Conservation (phyloP, 2,888 invertebrate genomes). For the Melinaea marsaeus region DNA sequence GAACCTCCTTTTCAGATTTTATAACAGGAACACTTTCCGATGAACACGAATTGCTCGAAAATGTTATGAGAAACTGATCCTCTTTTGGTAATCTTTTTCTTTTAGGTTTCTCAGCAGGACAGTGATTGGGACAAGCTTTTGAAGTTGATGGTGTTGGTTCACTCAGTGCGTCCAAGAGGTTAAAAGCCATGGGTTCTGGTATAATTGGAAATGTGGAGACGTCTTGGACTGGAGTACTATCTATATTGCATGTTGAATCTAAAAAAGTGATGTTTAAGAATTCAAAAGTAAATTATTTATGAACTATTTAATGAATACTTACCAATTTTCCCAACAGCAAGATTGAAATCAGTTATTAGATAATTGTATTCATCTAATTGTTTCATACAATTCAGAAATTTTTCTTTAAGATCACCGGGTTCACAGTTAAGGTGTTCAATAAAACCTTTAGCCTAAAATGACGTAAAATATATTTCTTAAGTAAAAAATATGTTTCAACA, state of each 20-base stretch:
- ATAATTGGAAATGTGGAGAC: slow-evolving; percentile 25
- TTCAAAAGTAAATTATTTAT: background rate
- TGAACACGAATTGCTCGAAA: slow-evolving; percentile 59
- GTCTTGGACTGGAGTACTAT: slow-evolving; percentile 56
- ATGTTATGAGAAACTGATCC: slow-evolving; percentile 54
- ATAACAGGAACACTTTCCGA: slow-evolving; percentile 51
- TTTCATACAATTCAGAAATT: slow-evolving; percentile 59
- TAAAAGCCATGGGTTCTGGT: slow-evolving; percentile 36
- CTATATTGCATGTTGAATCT: slow-evolving; percentile 45
- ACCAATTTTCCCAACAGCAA: slow-evolving; percentile 57
- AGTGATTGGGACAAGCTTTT: slow-evolving; percentile 45
- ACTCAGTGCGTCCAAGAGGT: slow-evolving; percentile 57
- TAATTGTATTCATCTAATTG: slow-evolving; percentile 66
- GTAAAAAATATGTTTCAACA: background rate
- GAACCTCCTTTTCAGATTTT: slow-evolving; percentile 43
- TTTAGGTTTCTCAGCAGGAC: slow-evolving; percentile 44
- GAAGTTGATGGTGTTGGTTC: slow-evolving; percentile 58
- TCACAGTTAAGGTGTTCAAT: slow-evolving; percentile 61
- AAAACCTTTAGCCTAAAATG: slow-evolving; percentile 54
- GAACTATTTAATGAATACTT: slow-evolving; percentile 27
- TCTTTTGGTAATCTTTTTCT: slow-evolving; percentile 43
- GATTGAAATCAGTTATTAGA: slow-evolving; percentile 64
- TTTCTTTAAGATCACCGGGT: slow-evolving; percentile 58
- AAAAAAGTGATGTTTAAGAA: slow-evolving; percentile 14
- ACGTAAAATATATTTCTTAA: background rate